Evolutionary conservation across 2,797 vertebrate genomes (phyloP), one percentile per base, ranked within the genome.

Genomic region (Argya squamiceps): DNA sequence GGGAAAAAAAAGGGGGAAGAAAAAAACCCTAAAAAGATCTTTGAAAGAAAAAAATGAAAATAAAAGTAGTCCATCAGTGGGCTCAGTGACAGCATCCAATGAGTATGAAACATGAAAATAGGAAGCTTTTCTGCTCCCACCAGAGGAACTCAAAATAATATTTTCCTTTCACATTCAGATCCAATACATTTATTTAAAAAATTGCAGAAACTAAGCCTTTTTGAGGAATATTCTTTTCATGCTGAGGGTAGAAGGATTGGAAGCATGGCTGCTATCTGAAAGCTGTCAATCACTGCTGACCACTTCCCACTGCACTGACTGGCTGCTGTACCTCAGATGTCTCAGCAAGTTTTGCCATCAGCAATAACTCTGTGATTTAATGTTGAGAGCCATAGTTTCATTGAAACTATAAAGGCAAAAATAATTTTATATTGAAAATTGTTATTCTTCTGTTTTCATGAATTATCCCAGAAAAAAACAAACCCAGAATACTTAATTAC

Each of bases 1-100:
- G 12, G 21, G 1, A 2, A 8, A 20, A 43, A 12, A 26, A 36
- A 27, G 36, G 15, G 3, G 3, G 7, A 29, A 41, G 10, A 15
- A 39, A 53, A 63, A 63, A 63, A 12, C 1, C 7, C 11, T 49
- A 18, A 20, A 50, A 30, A 34, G 7, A 21, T 12, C 8, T 89
- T 52, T 52, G 22, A 68, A 52, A 55, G 26, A 68, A 43, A 79
- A 64, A 64, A 49, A 24, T n/a, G 6, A 11, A 50, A 59, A 29
- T 20, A 60, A 37, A 77, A 47, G 1, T 15, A 27, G 5, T 30
- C 30, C 27, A 64, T 23, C 16, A 75, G 23, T 78, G 46, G 92
- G 32, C 16, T 71, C 13, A 53, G 27, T 17, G 6, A 64, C 32
- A 85, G 29, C 34, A 75, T 60, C 22, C 37, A 11, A 30, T 32